Percentiles rank a stretch among this genome's conserved stretches.
Conservation (phyloP, 2,113 vertebrate genomes). For the Sus scrofa region DNA sequence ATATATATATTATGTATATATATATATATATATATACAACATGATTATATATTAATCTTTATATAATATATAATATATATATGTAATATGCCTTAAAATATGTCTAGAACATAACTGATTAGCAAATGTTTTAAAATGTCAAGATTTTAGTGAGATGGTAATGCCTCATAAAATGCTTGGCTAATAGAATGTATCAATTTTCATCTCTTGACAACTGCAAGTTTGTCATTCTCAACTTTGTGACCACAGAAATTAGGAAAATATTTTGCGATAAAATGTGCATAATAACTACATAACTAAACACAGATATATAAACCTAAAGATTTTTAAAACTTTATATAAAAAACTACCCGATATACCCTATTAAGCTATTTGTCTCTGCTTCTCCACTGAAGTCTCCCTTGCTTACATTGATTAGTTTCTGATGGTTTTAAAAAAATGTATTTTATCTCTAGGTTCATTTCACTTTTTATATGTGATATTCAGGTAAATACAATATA, state of each 20-base stretch:
- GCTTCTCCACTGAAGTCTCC: not conserved
- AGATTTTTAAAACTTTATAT: not conserved
- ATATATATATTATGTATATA: too few relatives aligned
- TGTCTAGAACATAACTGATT: not conserved
- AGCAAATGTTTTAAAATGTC: not conserved
- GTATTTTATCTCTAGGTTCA: not conserved
- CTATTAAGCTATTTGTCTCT: not conserved
- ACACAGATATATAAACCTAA: not conserved
- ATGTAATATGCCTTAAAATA: not conserved
- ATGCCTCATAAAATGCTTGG: not conserved
- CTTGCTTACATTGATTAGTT: not conserved
- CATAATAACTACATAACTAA: not conserved
- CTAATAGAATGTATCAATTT: not conserved
- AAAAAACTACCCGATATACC: not conserved
- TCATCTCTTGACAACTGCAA: not conserved
- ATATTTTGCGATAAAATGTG: not conserved
- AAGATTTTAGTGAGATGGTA: not conserved
- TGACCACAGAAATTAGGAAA: not conserved
- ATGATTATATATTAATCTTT: too few relatives aligned
- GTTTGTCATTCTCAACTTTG: not conserved
- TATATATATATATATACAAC: too few relatives aligned
- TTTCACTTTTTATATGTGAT: not conserved
- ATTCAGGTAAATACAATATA: not conserved
- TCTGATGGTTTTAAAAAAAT: not conserved
- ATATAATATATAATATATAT: too few relatives aligned